phyloP scores from a whole-genome alignment of 2,113 vertebrate species.

The Dicerorhinus sumatrensis region DNA sequence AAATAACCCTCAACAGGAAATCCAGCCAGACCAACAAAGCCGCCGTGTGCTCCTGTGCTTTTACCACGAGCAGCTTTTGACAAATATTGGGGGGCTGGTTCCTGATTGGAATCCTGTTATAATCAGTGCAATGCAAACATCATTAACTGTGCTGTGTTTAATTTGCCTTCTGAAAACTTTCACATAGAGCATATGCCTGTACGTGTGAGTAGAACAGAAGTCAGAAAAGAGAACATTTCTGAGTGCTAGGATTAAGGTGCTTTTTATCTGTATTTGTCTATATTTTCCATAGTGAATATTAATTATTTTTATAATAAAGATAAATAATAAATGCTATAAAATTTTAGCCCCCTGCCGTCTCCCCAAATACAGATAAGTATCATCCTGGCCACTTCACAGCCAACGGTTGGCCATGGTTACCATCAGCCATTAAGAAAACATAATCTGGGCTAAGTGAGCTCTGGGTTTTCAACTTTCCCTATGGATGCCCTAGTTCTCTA shows the following conservation, averaged over 20 bases:
- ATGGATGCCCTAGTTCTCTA: conserved; percentile 20
- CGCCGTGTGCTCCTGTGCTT: background rate
- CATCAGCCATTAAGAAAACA: background rate
- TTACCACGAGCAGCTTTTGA: background rate
- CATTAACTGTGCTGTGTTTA: background rate
- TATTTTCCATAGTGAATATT: background rate
- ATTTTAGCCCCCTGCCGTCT: background rate
- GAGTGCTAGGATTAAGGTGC: background rate
- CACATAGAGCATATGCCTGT: background rate
- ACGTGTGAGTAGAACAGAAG: background rate
- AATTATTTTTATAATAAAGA: background rate
- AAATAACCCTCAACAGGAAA: background rate
- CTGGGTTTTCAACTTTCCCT: background rate
- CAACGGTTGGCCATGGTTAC: background rate
- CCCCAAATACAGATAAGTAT: background rate
- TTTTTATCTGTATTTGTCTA: conserved; percentile 5
- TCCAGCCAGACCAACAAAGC: background rate
- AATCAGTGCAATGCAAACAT: background rate
- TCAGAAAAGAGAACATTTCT: background rate
- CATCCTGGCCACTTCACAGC: background rate
- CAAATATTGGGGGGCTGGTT: background rate
- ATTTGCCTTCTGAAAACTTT: background rate
- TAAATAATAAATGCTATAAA: background rate
- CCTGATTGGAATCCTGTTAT: background rate
- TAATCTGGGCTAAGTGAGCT: background rate